A percentile compares a stretch with the other conserved stretches of the same genome.
Evolutionary conservation across 2,113 vertebrate genomes (phyloP).

Genomic region (Acrocephalus kingi): DNA sequence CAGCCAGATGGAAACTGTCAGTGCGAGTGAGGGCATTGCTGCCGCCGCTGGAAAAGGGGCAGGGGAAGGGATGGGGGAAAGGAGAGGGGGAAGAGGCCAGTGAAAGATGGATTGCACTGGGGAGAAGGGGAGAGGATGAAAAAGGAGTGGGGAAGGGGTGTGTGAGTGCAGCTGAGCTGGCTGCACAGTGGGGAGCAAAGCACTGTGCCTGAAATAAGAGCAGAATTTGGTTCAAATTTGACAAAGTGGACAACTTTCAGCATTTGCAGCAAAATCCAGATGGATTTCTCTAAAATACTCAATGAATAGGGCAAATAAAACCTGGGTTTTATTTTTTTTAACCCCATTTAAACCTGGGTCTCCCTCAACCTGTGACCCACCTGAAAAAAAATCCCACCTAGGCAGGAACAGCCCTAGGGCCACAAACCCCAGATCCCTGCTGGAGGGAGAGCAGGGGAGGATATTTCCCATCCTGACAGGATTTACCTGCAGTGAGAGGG

Average conservation of each 20-base stretch:
- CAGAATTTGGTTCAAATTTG: background rate
- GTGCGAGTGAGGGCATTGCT: background rate
- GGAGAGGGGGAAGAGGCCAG: conserved; percentile 7
- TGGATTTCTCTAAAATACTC: background rate
- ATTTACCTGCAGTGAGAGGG: background rate
- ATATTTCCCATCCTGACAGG: background rate
- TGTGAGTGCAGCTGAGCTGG: background rate
- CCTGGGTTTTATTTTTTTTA: background rate
- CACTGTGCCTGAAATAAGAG: background rate
- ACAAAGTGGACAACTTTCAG: background rate
- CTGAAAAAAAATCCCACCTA: fast-evolving
- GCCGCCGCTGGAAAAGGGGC: background rate
- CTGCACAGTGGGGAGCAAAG: background rate
- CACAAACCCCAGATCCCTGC: background rate
- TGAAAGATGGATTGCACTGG: background rate
- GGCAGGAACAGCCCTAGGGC: background rate
- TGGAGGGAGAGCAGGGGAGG: background rate
- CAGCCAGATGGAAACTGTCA: conserved; percentile 61
- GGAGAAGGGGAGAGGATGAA: background rate
- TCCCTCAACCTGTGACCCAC: background rate
- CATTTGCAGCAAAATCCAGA: background rate
- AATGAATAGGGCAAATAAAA: background rate
- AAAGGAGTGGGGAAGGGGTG: background rate
- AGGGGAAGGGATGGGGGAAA: background rate
- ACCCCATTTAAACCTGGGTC: background rate